Evolutionary conservation across 2,888 invertebrate genomes (phyloP).

Genomic region (Syrphus vitripennis): DNA sequence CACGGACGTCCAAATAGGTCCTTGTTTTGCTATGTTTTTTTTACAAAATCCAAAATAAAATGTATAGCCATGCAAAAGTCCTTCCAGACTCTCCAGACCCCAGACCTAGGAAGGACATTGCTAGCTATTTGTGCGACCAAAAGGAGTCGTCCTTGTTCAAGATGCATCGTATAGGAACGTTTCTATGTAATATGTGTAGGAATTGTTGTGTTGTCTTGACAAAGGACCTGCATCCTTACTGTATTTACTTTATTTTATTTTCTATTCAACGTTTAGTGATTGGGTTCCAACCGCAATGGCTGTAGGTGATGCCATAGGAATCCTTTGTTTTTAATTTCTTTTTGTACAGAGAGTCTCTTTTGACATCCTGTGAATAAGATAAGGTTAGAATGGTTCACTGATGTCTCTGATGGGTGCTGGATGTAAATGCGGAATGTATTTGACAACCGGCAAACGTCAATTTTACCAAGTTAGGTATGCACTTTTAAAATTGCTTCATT

Average conservation of each 20-base stretch:
- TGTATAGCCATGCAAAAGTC: background rate
- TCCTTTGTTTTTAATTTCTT: conserved; percentile 21
- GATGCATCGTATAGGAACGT: background rate
- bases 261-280: background rate
- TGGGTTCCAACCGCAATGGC: background rate
- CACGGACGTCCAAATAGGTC: background rate
- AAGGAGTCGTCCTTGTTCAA: background rate
- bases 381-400: background rate
- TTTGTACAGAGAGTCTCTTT: background rate
- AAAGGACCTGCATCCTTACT: conserved; percentile 31
- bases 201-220: conserved; percentile 23
- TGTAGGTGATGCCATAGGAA: background rate
- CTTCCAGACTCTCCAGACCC: no score
- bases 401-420: background rate
- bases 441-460: conserved; percentile 19
- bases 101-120: background rate
- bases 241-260: background rate
- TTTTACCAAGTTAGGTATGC: background rate
- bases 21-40: background rate
- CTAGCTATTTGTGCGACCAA: background rate
- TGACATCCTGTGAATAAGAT: background rate
- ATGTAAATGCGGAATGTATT: conserved; percentile 4
- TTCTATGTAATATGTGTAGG: background rate
- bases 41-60: background rate
- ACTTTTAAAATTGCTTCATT: background rate